Evolutionary conservation across 1,140 invertebrate genomes (phyloP), one percentile per base, ranked within the genome.

Genomic region (Coenobita brevimanus): DNA sequence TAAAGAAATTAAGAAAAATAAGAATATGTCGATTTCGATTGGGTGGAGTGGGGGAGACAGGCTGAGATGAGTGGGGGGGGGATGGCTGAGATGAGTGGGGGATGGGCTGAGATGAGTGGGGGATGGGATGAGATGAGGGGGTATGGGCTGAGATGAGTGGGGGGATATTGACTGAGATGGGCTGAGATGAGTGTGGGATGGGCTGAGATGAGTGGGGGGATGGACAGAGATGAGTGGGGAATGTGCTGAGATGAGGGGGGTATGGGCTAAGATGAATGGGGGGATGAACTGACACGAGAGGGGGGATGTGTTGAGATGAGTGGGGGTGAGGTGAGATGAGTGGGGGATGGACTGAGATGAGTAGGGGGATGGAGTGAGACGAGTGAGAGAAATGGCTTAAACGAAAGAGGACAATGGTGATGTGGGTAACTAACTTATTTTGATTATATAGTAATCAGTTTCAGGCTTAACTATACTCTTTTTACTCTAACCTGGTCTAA

Each of bases 261-360:
- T n/a, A 38, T 71, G 36, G 67, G 36, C 41, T 71, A 71, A 38
- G 67, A 27, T 38, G 67, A 38, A 38, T 71, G 67, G 67, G 41
- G 67, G 36, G 8, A 54, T 54, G 21, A 10, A 54, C 21, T 10
- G 8, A 54, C 21, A 54, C 21, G n/a, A 54, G 8, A 54, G 8
- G 50, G 21, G 21, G 27, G 60, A 62, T 62, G 60, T 17, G 27
- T 76, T 38, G 41, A 76, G 13, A 17, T 46, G 73, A 24, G 38
- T 46, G 21, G 73, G 73, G 73, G 36, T 8, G 64, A 4, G 13
- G 64, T 67, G 64, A 30, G 64, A 8, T n/a, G n/a, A n/a, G n/a
- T n/a, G n/a, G n/a, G n/a, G n/a, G n/a, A n/a, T n/a, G n/a, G n/a
- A n/a, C n/a, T 17, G 64, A 6, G 15, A 8, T 6, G 8, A 6